A percentile compares a stretch with the other conserved stretches of the same genome.
Evolutionary conservation across 2,797 vertebrate genomes (phyloP).

Genomic region (Hydrophis major): DNA sequence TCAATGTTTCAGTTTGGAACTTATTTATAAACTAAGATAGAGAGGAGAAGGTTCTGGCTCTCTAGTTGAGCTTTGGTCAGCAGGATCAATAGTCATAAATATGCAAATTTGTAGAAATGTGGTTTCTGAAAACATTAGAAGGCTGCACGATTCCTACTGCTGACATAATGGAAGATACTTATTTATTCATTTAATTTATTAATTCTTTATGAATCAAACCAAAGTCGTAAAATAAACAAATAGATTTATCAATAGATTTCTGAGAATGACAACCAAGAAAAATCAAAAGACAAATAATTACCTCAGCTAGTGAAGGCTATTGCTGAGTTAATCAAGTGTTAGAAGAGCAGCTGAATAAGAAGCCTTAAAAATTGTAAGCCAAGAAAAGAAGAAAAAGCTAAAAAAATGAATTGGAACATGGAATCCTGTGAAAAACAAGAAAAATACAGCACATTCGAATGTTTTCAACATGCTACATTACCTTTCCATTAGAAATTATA

Average conservation of each 20-base stretch:
- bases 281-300: not conserved
- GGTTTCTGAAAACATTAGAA: not conserved
- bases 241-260: not conserved
- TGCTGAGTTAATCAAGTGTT: not conserved
- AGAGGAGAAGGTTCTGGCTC: not conserved
- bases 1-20: not conserved
- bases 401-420: not conserved
- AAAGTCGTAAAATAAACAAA: not conserved
- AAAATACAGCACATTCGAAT: not conserved
- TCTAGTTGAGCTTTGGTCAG: not conserved
- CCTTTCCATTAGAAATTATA: not conserved
- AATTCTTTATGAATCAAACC: not conserved
- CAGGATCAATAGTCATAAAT: not conserved
- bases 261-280: not conserved
- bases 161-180: not conserved
- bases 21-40: not conserved
- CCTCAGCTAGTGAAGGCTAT: not conserved
- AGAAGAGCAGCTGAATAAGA: not conserved
- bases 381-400: not conserved
- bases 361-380: not conserved
- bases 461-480: not conserved
- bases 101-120: not conserved
- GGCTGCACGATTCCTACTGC: not conserved
- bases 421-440: not conserved
- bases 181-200: not conserved